phyloP scores from a whole-genome alignment of 2,797 vertebrate species.

The Pampus argenteus region DNA sequence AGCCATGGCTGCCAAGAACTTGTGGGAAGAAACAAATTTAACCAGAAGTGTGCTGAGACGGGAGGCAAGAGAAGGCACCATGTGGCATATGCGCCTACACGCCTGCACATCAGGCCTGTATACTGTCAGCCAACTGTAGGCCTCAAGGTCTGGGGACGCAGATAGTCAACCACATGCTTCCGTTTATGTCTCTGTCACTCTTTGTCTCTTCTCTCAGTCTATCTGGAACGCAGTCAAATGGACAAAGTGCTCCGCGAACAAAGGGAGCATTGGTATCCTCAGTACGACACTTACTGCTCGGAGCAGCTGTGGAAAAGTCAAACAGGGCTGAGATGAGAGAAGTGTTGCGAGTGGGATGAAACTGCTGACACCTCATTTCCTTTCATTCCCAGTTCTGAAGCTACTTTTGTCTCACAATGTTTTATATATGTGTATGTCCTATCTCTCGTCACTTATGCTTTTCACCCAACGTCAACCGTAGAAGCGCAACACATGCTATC shows the following conservation, averaged over 20 bases:
- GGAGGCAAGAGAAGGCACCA: constrained; percentile 71
- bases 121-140: constrained; percentile 60
- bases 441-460: constrained; percentile 76
- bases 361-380: constrained; percentile 85
- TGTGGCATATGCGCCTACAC: constrained; percentile 65
- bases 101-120: constrained; percentile 64
- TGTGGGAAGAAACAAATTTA: constrained; percentile 78
- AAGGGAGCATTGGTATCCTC: constrained; percentile 70
- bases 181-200: constrained; percentile 76
- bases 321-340: constrained; percentile 79
- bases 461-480: constrained; percentile 68
- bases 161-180: constrained; percentile 76
- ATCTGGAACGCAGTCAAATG: constrained; percentile 70
- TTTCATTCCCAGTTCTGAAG: constrained; percentile 80
- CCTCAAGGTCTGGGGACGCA: constrained; percentile 62
- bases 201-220: constrained; percentile 66
- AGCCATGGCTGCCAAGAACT: constrained; percentile 69
- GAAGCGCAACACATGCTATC: constrained; percentile 80
- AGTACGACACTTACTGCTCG: constrained; percentile 62
- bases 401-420: constrained; percentile 81
- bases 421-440: constrained; percentile 77
- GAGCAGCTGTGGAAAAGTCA: constrained; percentile 80
- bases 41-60: constrained; percentile 74
- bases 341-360: constrained; percentile 76
- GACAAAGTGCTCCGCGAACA: constrained; percentile 74